Conservation (phyloP, 2,888 invertebrate genomes). For the Apodemia mormo region DNA sequence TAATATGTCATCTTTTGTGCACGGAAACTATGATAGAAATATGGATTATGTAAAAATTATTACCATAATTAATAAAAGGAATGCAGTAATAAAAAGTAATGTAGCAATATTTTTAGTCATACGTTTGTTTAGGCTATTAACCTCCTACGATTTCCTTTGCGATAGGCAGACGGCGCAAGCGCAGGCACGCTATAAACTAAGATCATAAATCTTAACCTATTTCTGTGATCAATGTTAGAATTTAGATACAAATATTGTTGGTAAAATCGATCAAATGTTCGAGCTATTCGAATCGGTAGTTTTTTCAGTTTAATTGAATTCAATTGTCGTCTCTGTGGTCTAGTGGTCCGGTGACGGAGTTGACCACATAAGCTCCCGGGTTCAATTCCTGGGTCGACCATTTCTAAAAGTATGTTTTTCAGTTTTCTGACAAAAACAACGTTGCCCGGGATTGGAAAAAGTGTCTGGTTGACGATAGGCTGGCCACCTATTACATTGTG, state of each 20-base stretch:
- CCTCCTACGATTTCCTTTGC: constrained; percentile 15
- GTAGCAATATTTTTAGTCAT: constrained; percentile 3
- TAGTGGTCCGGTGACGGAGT: too few relatives aligned
- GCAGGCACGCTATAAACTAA: constrained; percentile 11
- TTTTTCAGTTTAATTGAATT: too few relatives aligned
- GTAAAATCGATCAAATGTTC: neutral
- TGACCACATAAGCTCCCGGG: too few relatives aligned
- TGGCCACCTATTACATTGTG: too few relatives aligned
- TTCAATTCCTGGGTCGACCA: too few relatives aligned
- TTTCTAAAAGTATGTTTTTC: too few relatives aligned
- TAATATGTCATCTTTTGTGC: too few relatives aligned
- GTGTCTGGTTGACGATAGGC: too few relatives aligned
- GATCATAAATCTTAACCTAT: constrained; percentile 10
- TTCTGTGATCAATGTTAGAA: neutral
- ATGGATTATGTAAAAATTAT: neutral
- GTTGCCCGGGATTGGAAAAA: too few relatives aligned
- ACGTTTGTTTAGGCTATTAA: constrained; percentile 10
- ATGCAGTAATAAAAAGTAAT: neutral
- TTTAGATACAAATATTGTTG: neutral
- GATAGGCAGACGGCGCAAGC: neutral
- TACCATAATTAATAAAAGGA: neutral
- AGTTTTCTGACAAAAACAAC: too few relatives aligned
- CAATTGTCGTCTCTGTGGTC: too few relatives aligned
- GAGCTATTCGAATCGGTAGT: too few relatives aligned
- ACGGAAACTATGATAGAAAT: neutral